Percentiles rank a stretch among this genome's conserved stretches.
These are phyloP conservation scores for Phaedon cochleariae DNA, from an alignment of 2,888 invertebrate species.

Conservation along the genomic window DNA sequence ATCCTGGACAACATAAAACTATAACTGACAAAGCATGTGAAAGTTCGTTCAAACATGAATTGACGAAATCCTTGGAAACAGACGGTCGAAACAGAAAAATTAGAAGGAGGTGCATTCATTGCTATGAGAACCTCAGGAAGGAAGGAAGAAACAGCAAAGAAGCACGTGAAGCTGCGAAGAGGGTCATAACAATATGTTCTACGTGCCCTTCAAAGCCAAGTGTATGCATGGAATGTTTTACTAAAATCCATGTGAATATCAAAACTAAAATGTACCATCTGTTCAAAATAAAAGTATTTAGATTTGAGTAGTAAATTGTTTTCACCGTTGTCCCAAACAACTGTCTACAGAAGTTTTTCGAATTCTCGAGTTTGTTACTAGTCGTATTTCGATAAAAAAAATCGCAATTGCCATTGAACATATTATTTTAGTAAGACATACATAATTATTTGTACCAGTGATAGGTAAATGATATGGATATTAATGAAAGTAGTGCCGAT, in stretches of 20 bases:
- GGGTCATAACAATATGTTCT: slow-evolving; percentile 19
- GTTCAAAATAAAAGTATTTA: no score
- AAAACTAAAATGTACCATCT: no score
- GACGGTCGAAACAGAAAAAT: slow-evolving; percentile 22
- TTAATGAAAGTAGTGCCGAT: no score
- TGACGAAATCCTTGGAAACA: slow-evolving; percentile 20
- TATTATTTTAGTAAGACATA: no score
- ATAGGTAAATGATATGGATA: no score
- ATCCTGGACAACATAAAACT: slow-evolving; percentile 1
- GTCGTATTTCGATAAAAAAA: no score
- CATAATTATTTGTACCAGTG: no score
- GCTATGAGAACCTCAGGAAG: slow-evolving; percentile 16
- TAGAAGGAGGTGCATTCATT: slow-evolving; percentile 20
- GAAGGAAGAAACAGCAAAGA: background rate
- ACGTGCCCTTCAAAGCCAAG: background rate
- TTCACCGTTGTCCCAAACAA: no score
- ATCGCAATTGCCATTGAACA: no score
- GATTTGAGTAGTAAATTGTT: no score
- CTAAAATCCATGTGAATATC: background rate
- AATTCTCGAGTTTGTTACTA: no score
- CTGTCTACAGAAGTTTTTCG: no score
- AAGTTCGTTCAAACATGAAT: slow-evolving; percentile 2
- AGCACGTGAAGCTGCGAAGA: slow-evolving; percentile 12
- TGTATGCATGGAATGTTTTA: slow-evolving; percentile 10
- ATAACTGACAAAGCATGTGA: background rate